Base-by-base conservation (phyloP, 2,888 invertebrate genomes). In the Morpho achilles region DNA sequence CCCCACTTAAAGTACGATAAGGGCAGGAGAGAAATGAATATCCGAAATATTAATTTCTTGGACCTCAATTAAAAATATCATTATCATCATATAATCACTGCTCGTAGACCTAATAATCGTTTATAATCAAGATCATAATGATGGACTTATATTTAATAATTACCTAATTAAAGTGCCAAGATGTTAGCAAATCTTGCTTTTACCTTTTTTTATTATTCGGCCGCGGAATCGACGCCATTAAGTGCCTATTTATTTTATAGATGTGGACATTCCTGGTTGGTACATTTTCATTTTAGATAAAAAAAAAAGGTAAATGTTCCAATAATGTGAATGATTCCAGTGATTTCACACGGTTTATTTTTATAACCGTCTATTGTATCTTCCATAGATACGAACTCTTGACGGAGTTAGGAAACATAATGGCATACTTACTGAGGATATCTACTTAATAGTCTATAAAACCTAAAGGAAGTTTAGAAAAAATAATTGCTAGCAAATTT, bases 341-440 rank as follows among this genome's bases (percentile, higher is more conserved):
- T 58, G 40, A 60, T 57, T 55, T 49, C 57, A n/a, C 58, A 16
- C 54, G 16, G 53, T 53, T 53, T 57, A 44, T 22, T 52, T 53
- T 50, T 57, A 53, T 53, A 53, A 44, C 40, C 32, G 10, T 10
- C 41, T 44, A 22, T 53, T 53, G 40, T 53, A 16, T 16, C 45
- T 46, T 46, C 9, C 45, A 53, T 46, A 22, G 32, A 22, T 40
- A 9, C n/a, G 46, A 45, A 53, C 9, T 22, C 46, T 43, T n/a
- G n/a, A 32, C 45, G 48, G 46, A 47, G 48, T 22, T 50, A 56
- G 50, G 50, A 53, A 46, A 40, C 44, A 42, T 43, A 54, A 48
- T 60, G 48, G 41, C 41, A 43, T 53, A 8, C 53, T 10, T 39
- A 41, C 22, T 7, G 8, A 47, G 53, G 46, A 16, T 47, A 44